These are phyloP conservation scores for Thera britannica DNA, from an alignment of 2,888 invertebrate genomes.

Conservation along the genomic window DNA sequence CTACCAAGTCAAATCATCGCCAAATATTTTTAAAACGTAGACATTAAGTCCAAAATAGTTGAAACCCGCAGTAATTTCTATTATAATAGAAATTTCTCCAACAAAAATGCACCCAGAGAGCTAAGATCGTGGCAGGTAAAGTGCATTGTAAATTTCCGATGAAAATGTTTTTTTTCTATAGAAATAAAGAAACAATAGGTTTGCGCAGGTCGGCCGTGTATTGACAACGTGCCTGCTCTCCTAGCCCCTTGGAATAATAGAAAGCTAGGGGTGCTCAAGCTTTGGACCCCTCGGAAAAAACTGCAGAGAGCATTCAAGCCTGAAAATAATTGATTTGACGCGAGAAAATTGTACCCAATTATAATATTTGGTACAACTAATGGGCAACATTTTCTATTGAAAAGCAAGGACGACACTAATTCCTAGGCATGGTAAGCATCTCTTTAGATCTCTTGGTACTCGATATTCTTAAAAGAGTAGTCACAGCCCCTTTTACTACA, in stretches of 20 bases:
- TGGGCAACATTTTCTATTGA: no score
- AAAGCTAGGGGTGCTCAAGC: constrained; percentile 45
- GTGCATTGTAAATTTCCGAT: constrained; percentile 48
- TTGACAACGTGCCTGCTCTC: constrained; percentile 48
- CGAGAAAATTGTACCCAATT: background rate
- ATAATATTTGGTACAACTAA: no score
- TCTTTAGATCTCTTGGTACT: no score
- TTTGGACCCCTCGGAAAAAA: constrained; percentile 20
- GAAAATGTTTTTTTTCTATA: constrained; percentile 53
- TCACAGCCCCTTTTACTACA: no score
- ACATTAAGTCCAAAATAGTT: background rate
- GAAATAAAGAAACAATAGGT: constrained; percentile 55
- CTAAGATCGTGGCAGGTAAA: constrained; percentile 52
- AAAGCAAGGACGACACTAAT: no score
- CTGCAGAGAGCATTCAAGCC: constrained; percentile 11
- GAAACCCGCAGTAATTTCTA: background rate
- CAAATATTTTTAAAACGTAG: background rate
- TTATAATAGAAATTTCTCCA: constrained; percentile 10
- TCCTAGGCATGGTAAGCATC: no score
- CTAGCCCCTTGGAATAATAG: constrained; percentile 40
- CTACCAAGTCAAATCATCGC: background rate
- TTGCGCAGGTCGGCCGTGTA: constrained; percentile 53
- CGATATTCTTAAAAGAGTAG: no score
- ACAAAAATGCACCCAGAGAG: constrained; percentile 25
- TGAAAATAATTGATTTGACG: constrained; percentile 21